A percentile compares a stretch with the other conserved stretches of the same genome.
Conservation (phyloP, 2,797 vertebrate species). For the Schizothorax lantsangensis region DNA sequence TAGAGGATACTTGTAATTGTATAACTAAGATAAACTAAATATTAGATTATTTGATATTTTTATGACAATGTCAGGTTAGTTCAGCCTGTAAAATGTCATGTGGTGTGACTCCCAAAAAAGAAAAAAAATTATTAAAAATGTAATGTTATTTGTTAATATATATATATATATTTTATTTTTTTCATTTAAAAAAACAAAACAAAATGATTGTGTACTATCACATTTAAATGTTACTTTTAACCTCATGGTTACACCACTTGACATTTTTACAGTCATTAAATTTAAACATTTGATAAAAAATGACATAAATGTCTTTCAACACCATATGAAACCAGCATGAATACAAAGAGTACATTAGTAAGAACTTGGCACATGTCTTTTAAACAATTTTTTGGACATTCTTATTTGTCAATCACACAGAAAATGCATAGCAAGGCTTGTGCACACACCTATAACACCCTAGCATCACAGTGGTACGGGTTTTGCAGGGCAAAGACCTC, state of each 20-base stretch:
- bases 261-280: not conserved
- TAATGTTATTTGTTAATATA: too few relatives aligned
- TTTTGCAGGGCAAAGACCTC: not conserved
- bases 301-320: not conserved
- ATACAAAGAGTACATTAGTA: not conserved
- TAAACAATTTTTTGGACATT: not conserved
- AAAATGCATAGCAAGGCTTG: not conserved
- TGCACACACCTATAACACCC: not conserved
- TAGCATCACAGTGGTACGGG: not conserved
- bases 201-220: too few relatives aligned
- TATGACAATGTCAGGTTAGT: not conserved
- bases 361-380: not conserved
- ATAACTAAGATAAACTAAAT: not conserved
- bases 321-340: not conserved
- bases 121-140: too few relatives aligned
- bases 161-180: too few relatives aligned
- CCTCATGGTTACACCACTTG: not conserved
- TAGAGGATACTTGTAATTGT: not conserved
- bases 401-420: not conserved
- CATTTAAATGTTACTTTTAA: not conserved
- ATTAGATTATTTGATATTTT: not conserved
- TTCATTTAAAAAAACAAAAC: too few relatives aligned
- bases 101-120: too few relatives aligned
- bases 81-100: not conserved
- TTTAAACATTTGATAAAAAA: not conserved